Evolutionary conservation across 2,797 vertebrate genomes (phyloP).

Genomic region (Loris lydekkerianus): DNA sequence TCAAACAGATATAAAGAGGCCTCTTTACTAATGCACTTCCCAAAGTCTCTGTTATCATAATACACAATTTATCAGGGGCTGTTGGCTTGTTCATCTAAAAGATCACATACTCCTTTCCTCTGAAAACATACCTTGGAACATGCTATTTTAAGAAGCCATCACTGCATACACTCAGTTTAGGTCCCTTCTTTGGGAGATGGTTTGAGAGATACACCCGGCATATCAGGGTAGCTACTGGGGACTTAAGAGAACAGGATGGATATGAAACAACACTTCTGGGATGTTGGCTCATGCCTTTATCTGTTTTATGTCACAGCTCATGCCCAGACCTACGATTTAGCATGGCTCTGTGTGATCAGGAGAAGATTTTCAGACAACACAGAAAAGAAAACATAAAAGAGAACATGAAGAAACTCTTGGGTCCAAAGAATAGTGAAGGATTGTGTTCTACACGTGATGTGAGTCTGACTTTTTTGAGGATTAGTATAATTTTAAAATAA

Average conservation of each 20-base stretch:
- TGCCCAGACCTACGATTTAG: constrained; percentile 96
- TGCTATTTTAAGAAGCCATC: background rate
- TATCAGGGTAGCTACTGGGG: background rate
- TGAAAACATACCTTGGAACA: background rate
- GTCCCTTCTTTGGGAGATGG: background rate
- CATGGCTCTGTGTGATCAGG: constrained; percentile 95
- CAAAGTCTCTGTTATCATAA: background rate
- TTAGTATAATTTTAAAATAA: background rate
- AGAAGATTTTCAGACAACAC: constrained; percentile 94
- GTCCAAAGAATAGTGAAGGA: constrained; percentile 91
- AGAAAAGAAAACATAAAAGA: constrained; percentile 93
- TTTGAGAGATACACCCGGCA: background rate
- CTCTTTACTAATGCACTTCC: background rate
- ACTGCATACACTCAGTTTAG: background rate
- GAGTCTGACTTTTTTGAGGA: constrained; percentile 78
- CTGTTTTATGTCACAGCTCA: constrained; percentile 88
- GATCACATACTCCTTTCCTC: background rate
- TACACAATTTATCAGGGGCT: background rate
- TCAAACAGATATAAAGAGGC: background rate
- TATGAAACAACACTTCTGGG: background rate
- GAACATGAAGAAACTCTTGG: constrained; percentile 94
- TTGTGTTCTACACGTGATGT: constrained; percentile 92
- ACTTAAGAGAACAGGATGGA: accelerated
- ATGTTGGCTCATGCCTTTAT: background rate
- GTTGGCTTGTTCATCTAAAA: background rate